Evolutionary conservation across 2,888 invertebrate genomes (phyloP).

Genomic region (Chironomus tentans): DNA sequence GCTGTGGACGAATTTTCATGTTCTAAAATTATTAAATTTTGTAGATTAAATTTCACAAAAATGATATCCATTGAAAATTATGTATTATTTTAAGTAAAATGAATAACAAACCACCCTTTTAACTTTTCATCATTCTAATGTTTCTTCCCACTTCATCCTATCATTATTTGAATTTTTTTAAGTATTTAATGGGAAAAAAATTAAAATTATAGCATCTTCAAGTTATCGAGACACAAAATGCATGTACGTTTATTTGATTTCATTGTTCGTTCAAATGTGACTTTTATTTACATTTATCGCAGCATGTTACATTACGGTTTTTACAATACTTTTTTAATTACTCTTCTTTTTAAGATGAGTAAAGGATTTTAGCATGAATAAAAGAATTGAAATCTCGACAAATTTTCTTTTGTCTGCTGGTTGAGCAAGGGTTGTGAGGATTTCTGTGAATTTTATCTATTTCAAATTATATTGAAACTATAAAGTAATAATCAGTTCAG

Average conservation of each 20-base stretch:
- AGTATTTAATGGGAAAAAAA: background rate
- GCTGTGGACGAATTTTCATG: conserved; percentile 1
- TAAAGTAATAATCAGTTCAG: too few species aligned
- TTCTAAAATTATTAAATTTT: background rate
- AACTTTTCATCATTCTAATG: too few species aligned
- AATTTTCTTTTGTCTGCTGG: too few species aligned
- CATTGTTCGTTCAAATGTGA: background rate
- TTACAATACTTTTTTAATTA: background rate
- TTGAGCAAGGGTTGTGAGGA: too few species aligned
- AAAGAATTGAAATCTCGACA: too few species aligned
- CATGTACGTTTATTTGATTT: background rate
- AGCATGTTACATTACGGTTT: conserved; percentile 9
- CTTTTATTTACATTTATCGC: background rate
- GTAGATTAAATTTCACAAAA: background rate
- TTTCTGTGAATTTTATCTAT: too few species aligned
- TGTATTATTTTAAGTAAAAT: too few species aligned
- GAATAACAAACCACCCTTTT: too few species aligned
- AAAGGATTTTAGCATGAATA: too few species aligned
- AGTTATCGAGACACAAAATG: background rate
- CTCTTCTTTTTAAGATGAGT: too few species aligned
- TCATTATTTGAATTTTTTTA: background rate
- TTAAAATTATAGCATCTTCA: background rate
- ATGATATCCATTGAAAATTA: too few species aligned
- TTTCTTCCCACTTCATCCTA: background rate
- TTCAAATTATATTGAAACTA: too few species aligned